Conservation (phyloP, 1,140 invertebrate species). For the Trichonephila clavipes region DNA sequence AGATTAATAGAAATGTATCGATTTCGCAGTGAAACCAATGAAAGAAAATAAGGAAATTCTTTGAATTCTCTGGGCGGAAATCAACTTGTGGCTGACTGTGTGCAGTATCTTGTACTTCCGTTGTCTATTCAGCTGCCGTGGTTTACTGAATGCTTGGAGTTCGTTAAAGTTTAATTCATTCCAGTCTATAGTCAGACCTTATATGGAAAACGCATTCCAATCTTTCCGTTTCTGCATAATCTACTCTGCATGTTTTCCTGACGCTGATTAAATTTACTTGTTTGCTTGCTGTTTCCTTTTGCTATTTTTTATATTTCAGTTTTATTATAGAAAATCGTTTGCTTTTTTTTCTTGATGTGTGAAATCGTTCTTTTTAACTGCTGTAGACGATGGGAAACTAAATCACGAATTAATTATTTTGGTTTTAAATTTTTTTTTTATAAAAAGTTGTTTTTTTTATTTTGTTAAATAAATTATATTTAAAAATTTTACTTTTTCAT, state of each 20-base stretch:
- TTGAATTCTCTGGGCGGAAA: slow-evolving; percentile 25
- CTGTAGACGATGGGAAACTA: neutral
- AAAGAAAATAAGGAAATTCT: neutral
- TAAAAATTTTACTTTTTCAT: neutral
- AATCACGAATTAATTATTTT: too few species aligned
- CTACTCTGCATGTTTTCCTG: neutral
- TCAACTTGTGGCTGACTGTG: neutral
- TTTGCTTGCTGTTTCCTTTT: neutral
- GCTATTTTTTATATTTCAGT: neutral
- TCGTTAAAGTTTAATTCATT: slow-evolving; percentile 19
- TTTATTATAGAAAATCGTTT: neutral
- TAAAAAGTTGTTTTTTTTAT: too few species aligned
- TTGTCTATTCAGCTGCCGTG: slow-evolving; percentile 23
- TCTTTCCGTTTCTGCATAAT: neutral
- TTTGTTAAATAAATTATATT: neutral
- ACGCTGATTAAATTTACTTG: neutral
- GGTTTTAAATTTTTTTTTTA: too few species aligned
- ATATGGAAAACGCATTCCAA: slow-evolving; percentile 11
- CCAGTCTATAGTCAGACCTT: slow-evolving; percentile 13
- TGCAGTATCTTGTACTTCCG: slow-evolving; percentile 42
- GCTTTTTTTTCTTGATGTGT: neutral
- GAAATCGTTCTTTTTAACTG: neutral
- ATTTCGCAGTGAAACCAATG: neutral
- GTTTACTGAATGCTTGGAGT: slow-evolving; percentile 8
- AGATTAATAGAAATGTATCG: too few species aligned